Evolutionary conservation across 1,140 invertebrate species (phyloP), one percentile per base, ranked within the genome.

Genomic region (Solen grandis): DNA sequence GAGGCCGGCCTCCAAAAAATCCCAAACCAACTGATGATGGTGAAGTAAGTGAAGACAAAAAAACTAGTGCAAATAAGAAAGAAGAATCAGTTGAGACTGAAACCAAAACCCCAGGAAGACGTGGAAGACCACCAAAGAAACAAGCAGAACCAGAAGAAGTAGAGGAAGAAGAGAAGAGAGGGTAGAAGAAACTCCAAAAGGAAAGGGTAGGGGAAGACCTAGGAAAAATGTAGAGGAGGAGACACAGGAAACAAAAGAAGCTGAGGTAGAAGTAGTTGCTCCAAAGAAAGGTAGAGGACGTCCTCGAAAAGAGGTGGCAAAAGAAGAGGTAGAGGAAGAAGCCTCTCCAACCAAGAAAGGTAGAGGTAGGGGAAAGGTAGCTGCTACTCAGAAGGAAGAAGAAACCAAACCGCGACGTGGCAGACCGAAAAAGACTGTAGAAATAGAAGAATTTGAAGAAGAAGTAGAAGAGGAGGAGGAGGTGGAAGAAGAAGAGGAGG

Each of bases 121-220:
- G 86, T 65, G 70, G 84, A 55, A 72, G 84, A 41, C 46, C 78
- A 33, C 52, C 84, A 5, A 85, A 79, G 38, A 10, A 25, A 41
- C 78, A 84, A 59, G 38, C 60, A 14, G 66, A 82, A 46, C 65
- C 55, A 27, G 82, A 85, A 60, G 80, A 75, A 50, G 59, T 73
- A 62, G 16, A 74, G 33, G 36, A 36, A 57, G 86, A 85, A 31
- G 70, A 77, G 50, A 33, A 60, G 16, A 55, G 29, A 8, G 68
- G 77, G 38, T 33, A 76, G 59, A 52, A 80, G 55, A 84, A n/a
- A 70, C 36, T n/a, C 70, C 35, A 75, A 55, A 74, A 81, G 63
- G 66, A 0, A 57, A 46, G 35, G 69, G 52, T 25, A 80, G 38
- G 69, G 69, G 59, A 5, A 54, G 41, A 70, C 33, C 36, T 19